Evolutionary conservation across 2,113 vertebrate genomes (phyloP).

Genomic region (Salminus brasiliensis): DNA sequence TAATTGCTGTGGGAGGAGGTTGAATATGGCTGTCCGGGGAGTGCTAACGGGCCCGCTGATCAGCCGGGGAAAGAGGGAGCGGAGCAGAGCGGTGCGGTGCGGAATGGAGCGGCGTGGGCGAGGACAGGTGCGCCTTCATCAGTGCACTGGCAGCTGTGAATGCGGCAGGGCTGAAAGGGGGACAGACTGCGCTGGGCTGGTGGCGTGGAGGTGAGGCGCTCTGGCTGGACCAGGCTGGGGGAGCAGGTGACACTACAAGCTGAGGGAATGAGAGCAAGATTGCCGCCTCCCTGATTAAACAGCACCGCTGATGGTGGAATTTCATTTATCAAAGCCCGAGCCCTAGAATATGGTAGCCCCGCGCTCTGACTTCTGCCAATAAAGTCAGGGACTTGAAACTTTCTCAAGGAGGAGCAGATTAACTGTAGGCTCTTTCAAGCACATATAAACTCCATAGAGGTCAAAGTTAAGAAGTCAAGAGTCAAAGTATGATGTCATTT

Average conservation of each 20-base stretch:
- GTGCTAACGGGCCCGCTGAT: conserved; percentile 70
- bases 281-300: conserved; percentile 75
- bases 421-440: background rate
- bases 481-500: too few relatives aligned
- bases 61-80: conserved; percentile 29
- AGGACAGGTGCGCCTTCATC: conserved; percentile 81
- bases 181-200: conserved; percentile 54
- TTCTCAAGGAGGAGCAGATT: background rate
- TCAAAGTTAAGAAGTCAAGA: too few relatives aligned
- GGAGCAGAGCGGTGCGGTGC: background rate
- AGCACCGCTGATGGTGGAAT: conserved; percentile 50
- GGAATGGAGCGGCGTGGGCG: conserved; percentile 39
- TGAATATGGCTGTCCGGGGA: conserved; percentile 76
- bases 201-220: conserved; percentile 47
- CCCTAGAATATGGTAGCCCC: conserved; percentile 21
- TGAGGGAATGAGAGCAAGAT: conserved; percentile 77
- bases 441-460: too few relatives aligned
- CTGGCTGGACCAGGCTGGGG: conserved; percentile 68
- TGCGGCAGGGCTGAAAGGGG: conserved; percentile 66
- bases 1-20: conserved; percentile 77
- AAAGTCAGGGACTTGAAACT: conserved; percentile 27
- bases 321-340: conserved; percentile 41
- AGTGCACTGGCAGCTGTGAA: conserved; percentile 79
- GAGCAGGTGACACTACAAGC: conserved; percentile 78
- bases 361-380: conserved; percentile 7